Percentiles rank a stretch among this genome's conserved stretches.
These are phyloP conservation scores for Dipodomys stephensi DNA, from an alignment of 2,113 vertebrate genomes.

Conservation along the genomic window DNA sequence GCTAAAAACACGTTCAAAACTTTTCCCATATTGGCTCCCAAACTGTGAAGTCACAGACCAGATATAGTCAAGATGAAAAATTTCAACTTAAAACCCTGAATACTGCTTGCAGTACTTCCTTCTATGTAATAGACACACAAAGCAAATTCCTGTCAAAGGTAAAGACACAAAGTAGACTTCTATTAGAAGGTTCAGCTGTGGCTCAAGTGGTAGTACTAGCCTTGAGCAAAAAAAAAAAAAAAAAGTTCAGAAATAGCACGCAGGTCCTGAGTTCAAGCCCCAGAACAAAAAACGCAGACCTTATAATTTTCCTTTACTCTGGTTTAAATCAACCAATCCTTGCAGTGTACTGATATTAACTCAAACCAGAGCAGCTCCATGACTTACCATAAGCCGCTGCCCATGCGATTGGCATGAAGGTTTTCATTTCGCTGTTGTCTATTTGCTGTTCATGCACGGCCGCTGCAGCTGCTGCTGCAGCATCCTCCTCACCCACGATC, in stretches of 20 bases:
- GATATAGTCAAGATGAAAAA: slow-evolving; percentile 61
- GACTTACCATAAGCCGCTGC: slow-evolving; percentile 94
- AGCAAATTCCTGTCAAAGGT: slow-evolving; percentile 73
- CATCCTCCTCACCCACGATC: slow-evolving; percentile 95
- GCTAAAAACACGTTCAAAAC: slow-evolving; percentile 64
- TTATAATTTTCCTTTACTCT: slow-evolving; percentile 65
- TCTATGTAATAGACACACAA: slow-evolving; percentile 62
- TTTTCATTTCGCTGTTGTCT: slow-evolving; percentile 93
- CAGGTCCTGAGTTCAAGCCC: no score
- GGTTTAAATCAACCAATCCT: slow-evolving; percentile 63
- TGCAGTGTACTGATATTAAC: neutral
- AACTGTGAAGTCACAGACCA: slow-evolving; percentile 70
- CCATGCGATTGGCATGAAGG: slow-evolving; percentile 96
- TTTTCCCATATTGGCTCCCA: slow-evolving; percentile 66
- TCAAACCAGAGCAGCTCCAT: neutral
- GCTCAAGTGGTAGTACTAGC: no score
- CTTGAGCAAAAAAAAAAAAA: no score
- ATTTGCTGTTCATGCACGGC: slow-evolving; percentile 92
- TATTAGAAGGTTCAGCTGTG: no score
- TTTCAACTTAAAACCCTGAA: slow-evolving; percentile 71
- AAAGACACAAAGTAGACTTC: slow-evolving; percentile 52
- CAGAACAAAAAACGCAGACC: neutral
- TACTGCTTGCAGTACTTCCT: slow-evolving; percentile 64
- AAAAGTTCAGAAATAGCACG: no score
- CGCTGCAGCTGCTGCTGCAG: slow-evolving; percentile 72